A percentile compares a stretch with the other conserved stretches of the same genome.
These are phyloP conservation scores for Hypomesus transpacificus DNA, from an alignment of 2,113 vertebrate species.

Conservation along the genomic window DNA sequence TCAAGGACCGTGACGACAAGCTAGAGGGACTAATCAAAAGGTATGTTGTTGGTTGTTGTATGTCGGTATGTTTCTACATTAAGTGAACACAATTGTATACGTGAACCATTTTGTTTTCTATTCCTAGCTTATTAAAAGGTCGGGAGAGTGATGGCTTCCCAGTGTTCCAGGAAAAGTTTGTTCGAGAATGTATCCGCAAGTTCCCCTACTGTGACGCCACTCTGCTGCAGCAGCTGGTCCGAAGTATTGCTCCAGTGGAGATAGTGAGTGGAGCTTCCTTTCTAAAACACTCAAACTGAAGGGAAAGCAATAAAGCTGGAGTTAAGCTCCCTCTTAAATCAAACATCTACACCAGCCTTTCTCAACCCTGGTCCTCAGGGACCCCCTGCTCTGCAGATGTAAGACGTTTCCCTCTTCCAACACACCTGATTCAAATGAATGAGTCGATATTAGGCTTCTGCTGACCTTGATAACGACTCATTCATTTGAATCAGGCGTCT, in stretches of 20 bases:
- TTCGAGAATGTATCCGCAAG: constrained; percentile 92
- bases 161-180: constrained; percentile 89
- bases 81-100: not conserved
- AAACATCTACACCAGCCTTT: too few species aligned
- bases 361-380: too few species aligned
- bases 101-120: not conserved
- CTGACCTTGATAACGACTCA: too few species aligned
- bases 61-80: not conserved
- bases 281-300: not conserved
- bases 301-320: not conserved
- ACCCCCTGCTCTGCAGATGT: too few species aligned
- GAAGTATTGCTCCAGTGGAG: constrained; percentile 94
- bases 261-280: constrained; percentile 79
- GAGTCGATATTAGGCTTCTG: too few species aligned
- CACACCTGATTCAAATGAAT: too few species aligned
- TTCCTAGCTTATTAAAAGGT: constrained; percentile 86
- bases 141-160: constrained; percentile 88
- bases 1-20: constrained; percentile 86
- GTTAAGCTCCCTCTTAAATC: not conserved
- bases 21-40: constrained; percentile 88
- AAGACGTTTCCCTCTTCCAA: too few species aligned
- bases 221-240: constrained; percentile 93
- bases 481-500: too few species aligned
- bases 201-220: constrained; percentile 95
- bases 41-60: constrained; percentile 52